Conservation (phyloP, 2,797 vertebrate species). For the Astyanax mexicanus region DNA sequence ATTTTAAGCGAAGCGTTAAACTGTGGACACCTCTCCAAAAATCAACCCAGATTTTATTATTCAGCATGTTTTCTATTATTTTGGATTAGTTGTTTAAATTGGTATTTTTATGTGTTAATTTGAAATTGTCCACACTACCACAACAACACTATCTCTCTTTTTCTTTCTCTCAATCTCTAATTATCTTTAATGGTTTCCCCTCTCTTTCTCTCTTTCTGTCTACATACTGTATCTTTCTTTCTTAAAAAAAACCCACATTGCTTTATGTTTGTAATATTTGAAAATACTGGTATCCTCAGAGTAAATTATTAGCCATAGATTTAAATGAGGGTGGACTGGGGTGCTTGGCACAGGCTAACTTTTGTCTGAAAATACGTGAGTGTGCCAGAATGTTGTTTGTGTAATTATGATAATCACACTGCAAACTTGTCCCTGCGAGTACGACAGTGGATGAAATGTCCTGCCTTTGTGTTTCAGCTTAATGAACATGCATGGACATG, state of each 20-base stretch:
- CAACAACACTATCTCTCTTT: no score
- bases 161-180: no score
- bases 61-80: no score
- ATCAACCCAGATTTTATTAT: no score
- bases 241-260: neutral
- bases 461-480: slow-evolving; percentile 30
- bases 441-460: slow-evolving; percentile 33
- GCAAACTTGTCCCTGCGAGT: slow-evolving; percentile 23
- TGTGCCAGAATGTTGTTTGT: slow-evolving; percentile 34
- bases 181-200: no score
- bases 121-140: no score
- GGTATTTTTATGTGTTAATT: no score
- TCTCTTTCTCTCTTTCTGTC: no score
- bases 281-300: neutral
- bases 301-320: slow-evolving; percentile 12
- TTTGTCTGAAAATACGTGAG: slow-evolving; percentile 19
- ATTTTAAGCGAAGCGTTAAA: no score
- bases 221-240: neutral
- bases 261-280: neutral
- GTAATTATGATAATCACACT: slow-evolving; percentile 52
- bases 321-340: neutral
- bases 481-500: slow-evolving; percentile 52
- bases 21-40: no score
- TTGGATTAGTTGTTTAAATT: no score
- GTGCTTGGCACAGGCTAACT: neutral